Conservation (phyloP, 2,888 invertebrate species). For the Cylloceria caligata region DNA sequence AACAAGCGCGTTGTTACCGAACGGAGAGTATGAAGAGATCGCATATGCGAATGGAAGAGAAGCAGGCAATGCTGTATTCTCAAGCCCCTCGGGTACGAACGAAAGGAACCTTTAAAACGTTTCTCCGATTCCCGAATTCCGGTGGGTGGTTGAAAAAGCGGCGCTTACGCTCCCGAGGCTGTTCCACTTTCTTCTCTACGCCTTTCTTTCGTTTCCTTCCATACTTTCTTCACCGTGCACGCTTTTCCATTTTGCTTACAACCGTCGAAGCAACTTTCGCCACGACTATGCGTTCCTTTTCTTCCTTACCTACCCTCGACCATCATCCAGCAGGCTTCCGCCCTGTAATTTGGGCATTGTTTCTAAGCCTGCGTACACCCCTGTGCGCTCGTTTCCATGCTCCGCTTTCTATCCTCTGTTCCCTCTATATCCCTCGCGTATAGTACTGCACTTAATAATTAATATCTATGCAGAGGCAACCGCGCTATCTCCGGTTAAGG, state of each 20-base stretch:
- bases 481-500: conserved; percentile 49
- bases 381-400: conserved; percentile 29
- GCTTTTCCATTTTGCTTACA: conserved; percentile 43
- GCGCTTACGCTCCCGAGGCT: conserved; percentile 24
- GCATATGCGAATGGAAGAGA: conserved; percentile 8
- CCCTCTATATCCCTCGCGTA: conserved; percentile 19
- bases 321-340: conserved; percentile 45
- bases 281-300: conserved; percentile 24
- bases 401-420: conserved; percentile 14
- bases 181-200: conserved; percentile 30
- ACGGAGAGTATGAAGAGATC: conserved; percentile 2
- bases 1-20: not conserved
- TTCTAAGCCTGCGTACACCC: conserved; percentile 38
- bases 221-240: conserved; percentile 13
- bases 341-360: conserved; percentile 66
- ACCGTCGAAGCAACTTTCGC: conserved; percentile 17
- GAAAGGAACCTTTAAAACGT: conserved; percentile 37
- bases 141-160: conserved; percentile 5
- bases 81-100: conserved; percentile 26
- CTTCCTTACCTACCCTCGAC: conserved; percentile 41
- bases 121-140: conserved; percentile 49
- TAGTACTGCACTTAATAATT: conserved; percentile 56
- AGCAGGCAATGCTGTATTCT: conserved; percentile 13
- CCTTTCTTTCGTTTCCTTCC: conserved; percentile 6
- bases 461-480: conserved; percentile 59